Base-by-base conservation (phyloP, 2,888 invertebrate species). In the Epistrophe grossulariae region DNA sequence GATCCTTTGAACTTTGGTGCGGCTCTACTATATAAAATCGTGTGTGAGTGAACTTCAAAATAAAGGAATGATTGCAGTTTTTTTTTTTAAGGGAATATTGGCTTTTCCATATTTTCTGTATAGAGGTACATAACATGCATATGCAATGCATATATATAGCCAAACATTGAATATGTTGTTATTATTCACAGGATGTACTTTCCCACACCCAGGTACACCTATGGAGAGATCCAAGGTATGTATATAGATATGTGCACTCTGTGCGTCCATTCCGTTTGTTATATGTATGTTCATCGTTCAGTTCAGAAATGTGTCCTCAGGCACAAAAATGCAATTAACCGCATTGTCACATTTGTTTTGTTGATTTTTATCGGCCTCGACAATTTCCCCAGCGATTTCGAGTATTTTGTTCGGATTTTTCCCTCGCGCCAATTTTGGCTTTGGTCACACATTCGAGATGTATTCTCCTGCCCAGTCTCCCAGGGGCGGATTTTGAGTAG, bases 301-400 rank as follows among this genome's bases (percentile, higher is more conserved):
- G 28, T 52, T 43, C 31, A 59, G 40, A 73, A 70, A 70, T 55
- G 50, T 66, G 66, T 77, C 87, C 83, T 79, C 40, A 55, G 83
- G 76, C 79, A 77, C 72, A 77, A 77, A 88, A 88, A 88, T 88
- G 84, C 88, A 88, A 88, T 84, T 88, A 88, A 84, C 88, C 88
- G 77, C 80, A 84, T 80, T 88, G 88, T 88, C 88, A 88, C 84
- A 84, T 88, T 79, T 84, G 73, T 84, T 77, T 60, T 84, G 84
- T 80, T 84, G 88, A 79, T 88, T 88, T 87, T 88, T 84, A 84
- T 84, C 84, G 64, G 57, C 88, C 87, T 83, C 87, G 72, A 77
- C 72, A 77, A 84, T 77, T 79, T 64, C 76, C 83, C 74, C 76
- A 38, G 59, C 50, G 83, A 72, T 83, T 72, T 50, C 45, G 59